Evolutionary conservation across 2,797 vertebrate species (phyloP).

Genomic region (Chaetodon trifasciatus): DNA sequence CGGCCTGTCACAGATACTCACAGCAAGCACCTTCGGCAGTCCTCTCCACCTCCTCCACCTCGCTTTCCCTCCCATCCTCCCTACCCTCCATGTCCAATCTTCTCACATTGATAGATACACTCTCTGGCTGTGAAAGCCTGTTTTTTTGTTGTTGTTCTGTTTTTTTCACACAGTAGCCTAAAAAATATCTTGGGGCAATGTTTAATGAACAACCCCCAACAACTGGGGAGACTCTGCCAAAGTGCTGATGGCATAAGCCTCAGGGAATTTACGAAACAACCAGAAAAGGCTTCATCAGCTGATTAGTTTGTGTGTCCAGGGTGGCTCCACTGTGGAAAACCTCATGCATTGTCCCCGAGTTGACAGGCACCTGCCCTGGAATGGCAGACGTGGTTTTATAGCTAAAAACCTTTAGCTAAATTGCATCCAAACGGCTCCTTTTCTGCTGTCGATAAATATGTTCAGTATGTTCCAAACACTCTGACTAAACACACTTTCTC

Average conservation of each 20-base stretch:
- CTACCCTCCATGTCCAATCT: constrained; percentile 41
- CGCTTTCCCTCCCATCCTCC: constrained; percentile 29
- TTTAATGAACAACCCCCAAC: constrained; percentile 44
- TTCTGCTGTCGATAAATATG: background rate
- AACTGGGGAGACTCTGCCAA: constrained; percentile 29
- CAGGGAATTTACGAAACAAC: constrained; percentile 28
- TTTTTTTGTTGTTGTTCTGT: too few species aligned
- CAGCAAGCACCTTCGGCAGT: constrained; percentile 55
- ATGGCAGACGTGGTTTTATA: background rate
- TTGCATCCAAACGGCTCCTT: background rate
- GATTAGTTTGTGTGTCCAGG: constrained; percentile 24
- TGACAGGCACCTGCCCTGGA: background rate
- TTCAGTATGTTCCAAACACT: constrained; percentile 11
- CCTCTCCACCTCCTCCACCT: constrained; percentile 31
- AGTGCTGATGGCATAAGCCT: constrained; percentile 34
- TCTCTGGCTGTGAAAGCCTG: constrained; percentile 4
- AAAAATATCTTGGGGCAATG: constrained; percentile 31
- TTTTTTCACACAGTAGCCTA: constrained; percentile 9
- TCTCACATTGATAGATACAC: constrained; percentile 36
- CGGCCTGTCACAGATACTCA: constrained; percentile 65
- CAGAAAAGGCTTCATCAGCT: constrained; percentile 23
- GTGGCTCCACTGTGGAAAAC: background rate
- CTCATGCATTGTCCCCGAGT: background rate
- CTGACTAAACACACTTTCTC: background rate
- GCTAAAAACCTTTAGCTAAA: background rate